Percentiles rank a stretch among this genome's conserved stretches.
Conservation (phyloP, 1,140 invertebrate genomes). For the Euwallacea similis region DNA sequence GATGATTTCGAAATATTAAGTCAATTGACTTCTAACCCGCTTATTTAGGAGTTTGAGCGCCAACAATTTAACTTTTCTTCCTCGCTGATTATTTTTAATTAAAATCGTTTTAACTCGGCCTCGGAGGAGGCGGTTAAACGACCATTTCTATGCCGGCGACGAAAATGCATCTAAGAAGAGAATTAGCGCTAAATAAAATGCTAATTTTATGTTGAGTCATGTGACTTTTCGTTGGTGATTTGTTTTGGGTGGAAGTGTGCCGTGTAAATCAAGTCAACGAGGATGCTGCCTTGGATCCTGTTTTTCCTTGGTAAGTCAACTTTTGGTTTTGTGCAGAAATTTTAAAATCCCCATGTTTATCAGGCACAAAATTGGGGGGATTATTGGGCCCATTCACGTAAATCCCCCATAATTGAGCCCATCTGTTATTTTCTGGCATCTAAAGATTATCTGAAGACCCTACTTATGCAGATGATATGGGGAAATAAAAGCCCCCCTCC, state of each 20-base stretch:
- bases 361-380: slow-evolving; percentile 24
- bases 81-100: slow-evolving; percentile 28
- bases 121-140: slow-evolving; percentile 4
- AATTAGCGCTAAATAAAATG: slow-evolving; percentile 14
- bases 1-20: neutral
- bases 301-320: slow-evolving; percentile 8
- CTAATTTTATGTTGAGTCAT: slow-evolving; percentile 6
- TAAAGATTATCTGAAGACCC: slow-evolving; percentile 14
- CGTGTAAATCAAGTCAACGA: neutral
- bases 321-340: neutral
- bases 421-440: slow-evolving; percentile 24
- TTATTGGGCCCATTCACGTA: slow-evolving; percentile 15
- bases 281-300: neutral
- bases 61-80: slow-evolving; percentile 32
- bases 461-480: slow-evolving; percentile 17
- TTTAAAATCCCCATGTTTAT: neutral
- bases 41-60: slow-evolving; percentile 36
- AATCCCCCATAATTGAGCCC: slow-evolving; percentile 15
- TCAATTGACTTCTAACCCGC: slow-evolving; percentile 31
- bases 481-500: neutral
- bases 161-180: neutral
- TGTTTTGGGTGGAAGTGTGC: neutral
- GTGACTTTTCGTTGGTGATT: neutral
- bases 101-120: slow-evolving; percentile 7
- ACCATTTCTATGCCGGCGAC: slow-evolving; percentile 13